These are phyloP conservation scores for Cottus gobio DNA, from an alignment of 2,113 vertebrate species.

Conservation along the genomic window DNA sequence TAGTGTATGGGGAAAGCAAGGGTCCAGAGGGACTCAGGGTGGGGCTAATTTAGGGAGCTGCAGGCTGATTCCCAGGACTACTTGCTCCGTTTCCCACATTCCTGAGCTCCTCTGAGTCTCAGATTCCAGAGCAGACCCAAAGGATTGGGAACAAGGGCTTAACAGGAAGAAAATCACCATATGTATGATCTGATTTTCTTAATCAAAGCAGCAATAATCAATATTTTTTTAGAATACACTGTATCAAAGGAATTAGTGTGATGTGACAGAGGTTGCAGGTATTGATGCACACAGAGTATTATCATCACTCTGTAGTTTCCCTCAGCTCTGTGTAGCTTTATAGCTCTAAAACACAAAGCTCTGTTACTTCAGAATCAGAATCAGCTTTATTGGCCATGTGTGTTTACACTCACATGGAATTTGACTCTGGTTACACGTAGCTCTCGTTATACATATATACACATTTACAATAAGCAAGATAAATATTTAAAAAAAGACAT, in stretches of 20 bases:
- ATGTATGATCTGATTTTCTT: background rate
- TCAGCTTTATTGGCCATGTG: too few species aligned
- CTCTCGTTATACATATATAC: too few species aligned
- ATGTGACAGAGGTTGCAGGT: background rate
- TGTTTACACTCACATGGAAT: too few species aligned
- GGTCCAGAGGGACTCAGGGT: constrained; percentile 5
- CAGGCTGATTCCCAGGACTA: constrained; percentile 44
- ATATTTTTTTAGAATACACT: background rate
- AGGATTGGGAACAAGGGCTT: constrained; percentile 3
- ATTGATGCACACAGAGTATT: background rate
- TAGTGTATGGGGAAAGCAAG: background rate
- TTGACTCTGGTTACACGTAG: too few species aligned
- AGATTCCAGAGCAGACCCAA: constrained; percentile 20
- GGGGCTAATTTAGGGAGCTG: constrained; percentile 39
- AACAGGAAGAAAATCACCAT: background rate
- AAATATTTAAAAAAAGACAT: too few species aligned
- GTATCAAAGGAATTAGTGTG: background rate
- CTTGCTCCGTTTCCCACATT: constrained; percentile 59
- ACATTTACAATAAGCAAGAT: too few species aligned
- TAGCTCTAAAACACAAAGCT: background rate
- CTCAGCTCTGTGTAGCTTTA: background rate
- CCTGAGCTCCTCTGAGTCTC: constrained; percentile 52
- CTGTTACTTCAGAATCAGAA: too few species aligned
- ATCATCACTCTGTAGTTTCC: background rate
- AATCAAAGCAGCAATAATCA: background rate